A percentile compares a stretch with the other conserved stretches of the same genome.
phyloP scores from a whole-genome alignment of 2,888 invertebrate species.

The Tolmerus cingulatus region DNA sequence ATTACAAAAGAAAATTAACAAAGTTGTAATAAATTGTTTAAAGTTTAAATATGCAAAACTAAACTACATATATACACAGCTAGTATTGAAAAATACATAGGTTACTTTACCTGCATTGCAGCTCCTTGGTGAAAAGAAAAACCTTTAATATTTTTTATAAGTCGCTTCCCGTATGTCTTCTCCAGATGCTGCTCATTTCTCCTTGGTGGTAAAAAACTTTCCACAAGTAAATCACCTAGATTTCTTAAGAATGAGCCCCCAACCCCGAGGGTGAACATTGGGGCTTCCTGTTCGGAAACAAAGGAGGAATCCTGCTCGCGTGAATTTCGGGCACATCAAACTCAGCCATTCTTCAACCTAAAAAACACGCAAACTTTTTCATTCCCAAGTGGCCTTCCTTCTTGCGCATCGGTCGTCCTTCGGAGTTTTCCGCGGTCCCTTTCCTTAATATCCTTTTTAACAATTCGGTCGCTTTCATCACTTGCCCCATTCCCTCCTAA shows the following conservation, averaged over 20 bases:
- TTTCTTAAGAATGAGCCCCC: not conserved
- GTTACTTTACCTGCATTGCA: not conserved
- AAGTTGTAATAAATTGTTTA: too few species aligned
- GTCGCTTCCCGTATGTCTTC: not conserved
- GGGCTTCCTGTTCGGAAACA: not conserved
- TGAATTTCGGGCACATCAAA: not conserved
- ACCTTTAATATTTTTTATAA: not conserved
- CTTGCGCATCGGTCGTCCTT: not conserved
- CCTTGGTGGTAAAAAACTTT: not conserved
- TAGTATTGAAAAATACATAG: not conserved
- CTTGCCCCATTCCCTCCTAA: not conserved
- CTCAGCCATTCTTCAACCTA: not conserved
- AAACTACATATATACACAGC: too few species aligned
- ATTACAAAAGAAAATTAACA: too few species aligned
- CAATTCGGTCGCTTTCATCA: slow-evolving; percentile 11
- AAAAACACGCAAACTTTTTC: not conserved
- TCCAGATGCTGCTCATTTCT: not conserved
- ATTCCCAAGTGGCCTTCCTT: not conserved
- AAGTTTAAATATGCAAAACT: too few species aligned
- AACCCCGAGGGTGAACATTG: not conserved
- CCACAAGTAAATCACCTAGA: not conserved
- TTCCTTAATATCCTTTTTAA: slow-evolving; percentile 17
- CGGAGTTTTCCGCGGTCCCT: not conserved
- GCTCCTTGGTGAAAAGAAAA: not conserved
- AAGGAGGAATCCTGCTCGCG: not conserved